phyloP scores from a whole-genome alignment of 2,113 vertebrate species.

The Thamnophis sirtalis region DNA sequence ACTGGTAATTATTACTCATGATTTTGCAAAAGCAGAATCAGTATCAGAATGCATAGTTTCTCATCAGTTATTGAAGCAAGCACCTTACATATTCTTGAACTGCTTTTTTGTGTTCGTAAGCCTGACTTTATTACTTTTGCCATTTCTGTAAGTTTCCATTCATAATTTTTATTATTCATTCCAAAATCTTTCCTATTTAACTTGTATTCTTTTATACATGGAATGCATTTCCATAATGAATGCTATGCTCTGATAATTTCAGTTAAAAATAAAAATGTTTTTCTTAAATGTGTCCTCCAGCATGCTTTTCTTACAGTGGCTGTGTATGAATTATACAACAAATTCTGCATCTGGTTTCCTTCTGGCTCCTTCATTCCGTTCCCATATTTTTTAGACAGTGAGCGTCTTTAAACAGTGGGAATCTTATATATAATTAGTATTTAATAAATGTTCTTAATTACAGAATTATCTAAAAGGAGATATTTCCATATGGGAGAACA shows the following conservation, averaged over 20 bases:
- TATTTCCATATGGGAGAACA: neutral
- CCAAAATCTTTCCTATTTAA: neutral
- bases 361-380: neutral
- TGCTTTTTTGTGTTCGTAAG: neutral
- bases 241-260: neutral
- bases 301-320: neutral
- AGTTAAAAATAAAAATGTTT: neutral
- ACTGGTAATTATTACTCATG: neutral
- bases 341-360: neutral
- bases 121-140: neutral
- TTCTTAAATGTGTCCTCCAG: neutral
- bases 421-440: neutral
- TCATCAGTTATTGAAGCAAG: slow-evolving; percentile 15
- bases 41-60: neutral
- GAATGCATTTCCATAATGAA: slow-evolving; percentile 55
- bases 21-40: neutral
- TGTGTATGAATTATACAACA: neutral
- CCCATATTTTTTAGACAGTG: neutral
- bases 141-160: neutral
- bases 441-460: neutral
- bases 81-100: neutral
- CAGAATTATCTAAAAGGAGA: neutral
- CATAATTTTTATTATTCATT: neutral
- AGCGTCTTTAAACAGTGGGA: neutral
- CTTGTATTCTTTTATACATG: neutral